A percentile compares a stretch with the other conserved stretches of the same genome.
Conservation (phyloP, 1,140 invertebrate genomes). For the Notospermus geniculatus region DNA sequence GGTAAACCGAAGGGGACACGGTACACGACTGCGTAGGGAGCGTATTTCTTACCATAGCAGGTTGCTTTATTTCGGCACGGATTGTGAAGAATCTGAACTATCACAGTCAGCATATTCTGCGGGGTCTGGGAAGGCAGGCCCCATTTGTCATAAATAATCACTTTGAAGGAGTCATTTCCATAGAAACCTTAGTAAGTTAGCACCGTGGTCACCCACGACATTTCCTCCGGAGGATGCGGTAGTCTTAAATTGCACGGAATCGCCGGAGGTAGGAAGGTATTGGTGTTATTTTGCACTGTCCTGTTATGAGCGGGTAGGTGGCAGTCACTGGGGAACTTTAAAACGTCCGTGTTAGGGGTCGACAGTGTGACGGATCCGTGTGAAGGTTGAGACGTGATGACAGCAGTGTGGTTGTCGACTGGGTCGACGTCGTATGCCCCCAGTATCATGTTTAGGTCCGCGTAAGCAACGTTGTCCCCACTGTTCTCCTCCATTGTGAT, state of each 20-base stretch:
- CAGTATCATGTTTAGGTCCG: neutral
- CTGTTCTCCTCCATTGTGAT: no score
- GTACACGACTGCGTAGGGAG: no score
- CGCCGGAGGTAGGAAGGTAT: neutral
- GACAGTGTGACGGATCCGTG: neutral
- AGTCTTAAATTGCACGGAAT: conserved; percentile 8
- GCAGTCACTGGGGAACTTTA: neutral
- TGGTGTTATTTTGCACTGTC: neutral
- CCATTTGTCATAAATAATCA: neutral
- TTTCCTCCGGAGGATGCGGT: neutral
- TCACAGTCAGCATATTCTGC: neutral
- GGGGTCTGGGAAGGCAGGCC: neutral
- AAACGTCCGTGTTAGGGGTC: neutral
- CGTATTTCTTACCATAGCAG: neutral
- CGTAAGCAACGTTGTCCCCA: conserved; percentile 1
- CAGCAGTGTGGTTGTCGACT: neutral
- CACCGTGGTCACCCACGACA: neutral
- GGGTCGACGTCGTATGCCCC: conserved; percentile 5
- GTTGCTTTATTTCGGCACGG: conserved; percentile 7
- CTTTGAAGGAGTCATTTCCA: neutral
- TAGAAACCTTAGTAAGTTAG: neutral
- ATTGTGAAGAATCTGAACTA: neutral
- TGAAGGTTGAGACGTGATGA: neutral
- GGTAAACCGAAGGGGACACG: no score
- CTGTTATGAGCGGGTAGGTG: neutral